phyloP scores from a whole-genome alignment of 23 tunicate genomes.

The Botrylloides violaceus region DNA sequence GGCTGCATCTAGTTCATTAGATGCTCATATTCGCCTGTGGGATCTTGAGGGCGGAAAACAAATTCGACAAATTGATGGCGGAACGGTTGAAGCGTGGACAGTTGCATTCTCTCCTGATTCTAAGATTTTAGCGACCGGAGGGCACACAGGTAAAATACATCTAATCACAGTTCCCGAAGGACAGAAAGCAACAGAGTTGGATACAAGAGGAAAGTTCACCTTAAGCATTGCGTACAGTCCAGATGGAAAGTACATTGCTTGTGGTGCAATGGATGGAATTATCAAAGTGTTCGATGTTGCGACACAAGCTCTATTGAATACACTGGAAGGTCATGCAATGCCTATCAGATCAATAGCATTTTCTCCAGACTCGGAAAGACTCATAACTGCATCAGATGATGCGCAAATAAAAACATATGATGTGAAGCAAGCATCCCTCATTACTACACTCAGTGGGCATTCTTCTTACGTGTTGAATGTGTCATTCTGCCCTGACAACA shows the following conservation, averaged over 20 bases:
- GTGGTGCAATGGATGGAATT: conserved; percentile 98
- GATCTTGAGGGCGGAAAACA: conserved; percentile 87
- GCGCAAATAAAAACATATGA: conserved; percentile 94
- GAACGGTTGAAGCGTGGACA: conserved; percentile 92
- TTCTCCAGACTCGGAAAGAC: conserved; percentile 91
- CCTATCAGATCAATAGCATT: conserved; percentile 90
- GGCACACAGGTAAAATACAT: conserved; percentile 75
- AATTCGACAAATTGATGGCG: conserved; percentile 83
- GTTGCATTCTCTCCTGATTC: conserved; percentile 88
- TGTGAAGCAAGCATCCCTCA: conserved; percentile 82
- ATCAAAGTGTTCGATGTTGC: conserved; percentile 86
- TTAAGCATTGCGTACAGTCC: conserved; percentile 89
- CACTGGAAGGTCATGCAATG: conserved; percentile 98
- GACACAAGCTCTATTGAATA: conserved; percentile 52
- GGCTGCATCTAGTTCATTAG: conserved; percentile 94
- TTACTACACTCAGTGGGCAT: conserved; percentile 94
- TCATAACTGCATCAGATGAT: conserved; percentile 96
- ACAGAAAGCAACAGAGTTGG: conserved; percentile 66
- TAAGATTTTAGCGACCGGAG: conserved; percentile 91
- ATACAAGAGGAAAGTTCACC: conserved; percentile 91
- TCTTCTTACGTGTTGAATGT: conserved; percentile 84
- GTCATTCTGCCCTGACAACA: conserved; percentile 86
- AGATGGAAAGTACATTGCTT: conserved; percentile 89
- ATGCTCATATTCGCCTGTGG: conserved; percentile 92
- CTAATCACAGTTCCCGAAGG: conserved; percentile 85